A percentile compares a stretch with the other conserved stretches of the same genome.
phyloP scores from a whole-genome alignment of 2,797 vertebrate species.

The Anabacerthia variegaticeps region DNA sequence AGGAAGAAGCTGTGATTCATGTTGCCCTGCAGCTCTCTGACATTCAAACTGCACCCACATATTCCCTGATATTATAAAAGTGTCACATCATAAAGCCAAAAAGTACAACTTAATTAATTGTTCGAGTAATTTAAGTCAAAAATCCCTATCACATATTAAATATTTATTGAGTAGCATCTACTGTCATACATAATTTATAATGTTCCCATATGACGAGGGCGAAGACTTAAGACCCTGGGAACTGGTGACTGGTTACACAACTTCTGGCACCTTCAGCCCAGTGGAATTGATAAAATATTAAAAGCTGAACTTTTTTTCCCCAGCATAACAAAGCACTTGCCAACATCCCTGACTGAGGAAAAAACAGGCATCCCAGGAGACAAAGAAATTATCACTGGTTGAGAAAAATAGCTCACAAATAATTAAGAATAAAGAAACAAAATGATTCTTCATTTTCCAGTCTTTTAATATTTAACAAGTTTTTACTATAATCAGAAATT shows the following conservation, averaged over 20 bases:
- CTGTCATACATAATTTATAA: constrained; percentile 58
- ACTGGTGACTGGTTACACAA: not conserved
- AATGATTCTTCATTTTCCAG: not conserved
- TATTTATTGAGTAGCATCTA: constrained; percentile 65
- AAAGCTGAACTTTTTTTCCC: not conserved
- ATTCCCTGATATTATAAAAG: constrained; percentile 40
- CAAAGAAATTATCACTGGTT: not conserved
- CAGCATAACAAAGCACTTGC: constrained; percentile 14
- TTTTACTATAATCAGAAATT: not conserved
- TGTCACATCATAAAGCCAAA: constrained; percentile 58
- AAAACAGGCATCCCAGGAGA: not conserved
- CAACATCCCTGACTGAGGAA: not conserved
- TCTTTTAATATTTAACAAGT: not conserved
- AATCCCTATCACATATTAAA: constrained; percentile 61
- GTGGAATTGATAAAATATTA: constrained; percentile 6
- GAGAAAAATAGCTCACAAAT: not conserved
- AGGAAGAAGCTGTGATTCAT: constrained; percentile 16
- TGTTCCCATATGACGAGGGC: constrained; percentile 5
- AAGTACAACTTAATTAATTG: constrained; percentile 61
- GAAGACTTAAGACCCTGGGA: constrained; percentile 30
- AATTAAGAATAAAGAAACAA: not conserved
- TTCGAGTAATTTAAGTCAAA: constrained; percentile 65
- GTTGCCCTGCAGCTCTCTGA: constrained; percentile 42
- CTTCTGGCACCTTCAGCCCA: not conserved
- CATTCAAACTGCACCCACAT: constrained; percentile 48